Evolutionary conservation across 2,888 invertebrate genomes (phyloP).

Genomic region (Volucella inflata): DNA sequence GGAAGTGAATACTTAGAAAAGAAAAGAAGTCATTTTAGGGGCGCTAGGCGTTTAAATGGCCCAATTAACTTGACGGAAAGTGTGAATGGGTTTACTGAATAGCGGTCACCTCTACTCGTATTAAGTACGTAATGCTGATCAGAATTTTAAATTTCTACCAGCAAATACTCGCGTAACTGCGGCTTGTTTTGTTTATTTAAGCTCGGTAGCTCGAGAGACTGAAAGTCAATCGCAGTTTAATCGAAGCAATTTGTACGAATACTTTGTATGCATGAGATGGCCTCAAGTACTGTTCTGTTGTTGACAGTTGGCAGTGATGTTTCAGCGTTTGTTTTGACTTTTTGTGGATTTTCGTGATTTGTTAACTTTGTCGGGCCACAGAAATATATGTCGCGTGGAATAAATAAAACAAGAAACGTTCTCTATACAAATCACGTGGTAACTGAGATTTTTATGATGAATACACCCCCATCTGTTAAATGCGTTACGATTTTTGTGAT

Average conservation of each 20-base stretch:
- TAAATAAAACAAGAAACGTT: slow-evolving; percentile 16
- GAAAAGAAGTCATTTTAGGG: background rate
- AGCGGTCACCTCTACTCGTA: slow-evolving; percentile 14
- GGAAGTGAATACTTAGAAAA: slow-evolving; percentile 20
- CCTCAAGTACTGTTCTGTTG: slow-evolving; percentile 36
- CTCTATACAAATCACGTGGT: background rate
- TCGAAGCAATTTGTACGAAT: background rate
- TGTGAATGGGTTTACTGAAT: slow-evolving; percentile 8
- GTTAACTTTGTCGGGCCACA: background rate
- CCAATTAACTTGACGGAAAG: slow-evolving; percentile 14
- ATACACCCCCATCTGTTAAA: background rate
- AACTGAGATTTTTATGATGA: background rate
- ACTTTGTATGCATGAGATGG: slow-evolving; percentile 36
- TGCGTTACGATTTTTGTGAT: background rate
- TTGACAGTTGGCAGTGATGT: slow-evolving; percentile 21
- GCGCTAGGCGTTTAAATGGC: background rate
- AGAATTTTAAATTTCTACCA: slow-evolving; percentile 44
- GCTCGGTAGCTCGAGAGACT: slow-evolving; percentile 1
- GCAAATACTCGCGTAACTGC: no score
- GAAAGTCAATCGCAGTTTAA: slow-evolving; percentile 11
- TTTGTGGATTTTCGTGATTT: slow-evolving; percentile 11
- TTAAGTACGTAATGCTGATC: slow-evolving; percentile 9
- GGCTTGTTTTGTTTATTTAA: slow-evolving; percentile 39
- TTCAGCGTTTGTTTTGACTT: slow-evolving; percentile 19
- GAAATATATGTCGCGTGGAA: slow-evolving; percentile 6